phyloP scores from a whole-genome alignment of 2,113 vertebrate species.

The Ceuthmochares aereus region DNA sequence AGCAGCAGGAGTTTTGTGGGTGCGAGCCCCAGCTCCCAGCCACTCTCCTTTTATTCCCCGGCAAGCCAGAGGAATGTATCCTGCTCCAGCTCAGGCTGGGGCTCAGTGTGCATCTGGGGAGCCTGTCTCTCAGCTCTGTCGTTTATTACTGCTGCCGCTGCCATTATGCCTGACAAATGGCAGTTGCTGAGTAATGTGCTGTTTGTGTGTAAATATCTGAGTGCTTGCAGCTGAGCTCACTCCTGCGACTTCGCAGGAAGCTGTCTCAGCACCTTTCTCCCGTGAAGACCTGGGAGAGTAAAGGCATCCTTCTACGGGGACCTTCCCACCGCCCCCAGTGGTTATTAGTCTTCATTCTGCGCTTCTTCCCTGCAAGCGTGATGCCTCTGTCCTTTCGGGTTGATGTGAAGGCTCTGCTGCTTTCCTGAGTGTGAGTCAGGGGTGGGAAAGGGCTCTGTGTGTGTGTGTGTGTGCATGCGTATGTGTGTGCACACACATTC shows the following conservation, averaged over 20 bases:
- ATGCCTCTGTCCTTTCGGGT: neutral
- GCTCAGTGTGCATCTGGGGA: neutral
- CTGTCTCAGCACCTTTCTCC: slow-evolving; percentile 21
- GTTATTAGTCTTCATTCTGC: neutral
- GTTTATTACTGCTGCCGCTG: slow-evolving; percentile 35
- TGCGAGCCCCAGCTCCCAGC: neutral
- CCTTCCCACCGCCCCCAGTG: neutral
- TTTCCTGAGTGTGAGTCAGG: neutral
- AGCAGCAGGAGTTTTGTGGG: neutral
- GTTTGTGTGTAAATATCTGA: slow-evolving; percentile 55
- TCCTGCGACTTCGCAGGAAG: slow-evolving; percentile 47
- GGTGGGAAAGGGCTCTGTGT: neutral
- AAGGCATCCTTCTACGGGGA: neutral
- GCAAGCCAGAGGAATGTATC: neutral
- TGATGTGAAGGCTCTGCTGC: neutral
- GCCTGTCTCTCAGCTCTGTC: slow-evolving; percentile 30
- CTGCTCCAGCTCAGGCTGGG: neutral
- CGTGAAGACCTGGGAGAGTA: neutral
- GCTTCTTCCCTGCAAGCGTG: neutral
- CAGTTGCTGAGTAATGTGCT: slow-evolving; percentile 63
- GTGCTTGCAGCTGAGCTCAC: slow-evolving; percentile 39
- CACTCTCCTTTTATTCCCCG: neutral
- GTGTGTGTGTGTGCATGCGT: accelerated
- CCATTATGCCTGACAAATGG: slow-evolving; percentile 33
- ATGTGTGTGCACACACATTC: accelerated